A percentile compares a stretch with the other conserved stretches of the same genome.
Evolutionary conservation across 2,888 invertebrate genomes (phyloP).

Genomic region (Cancer borealis): DNA sequence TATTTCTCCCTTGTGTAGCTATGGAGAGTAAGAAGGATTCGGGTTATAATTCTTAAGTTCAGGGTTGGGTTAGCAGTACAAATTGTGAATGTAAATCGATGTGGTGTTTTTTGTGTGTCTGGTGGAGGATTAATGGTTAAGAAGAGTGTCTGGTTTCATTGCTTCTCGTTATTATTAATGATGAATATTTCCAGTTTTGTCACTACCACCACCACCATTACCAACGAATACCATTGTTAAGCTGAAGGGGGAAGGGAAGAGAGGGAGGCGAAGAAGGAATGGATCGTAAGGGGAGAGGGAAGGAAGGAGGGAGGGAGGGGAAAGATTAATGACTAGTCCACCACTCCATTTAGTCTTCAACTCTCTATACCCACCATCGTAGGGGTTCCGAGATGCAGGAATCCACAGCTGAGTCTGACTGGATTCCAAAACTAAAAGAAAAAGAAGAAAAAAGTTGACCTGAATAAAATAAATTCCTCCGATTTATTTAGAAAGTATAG

Average conservation of each 20-base stretch:
- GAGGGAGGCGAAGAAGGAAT: background rate
- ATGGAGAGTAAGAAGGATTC: no score
- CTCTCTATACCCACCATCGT: background rate
- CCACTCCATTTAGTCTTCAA: background rate
- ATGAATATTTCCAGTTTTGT: background rate
- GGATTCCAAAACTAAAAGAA: no score
- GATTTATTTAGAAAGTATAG: no score
- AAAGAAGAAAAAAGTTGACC: no score
- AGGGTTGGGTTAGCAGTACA: no score
- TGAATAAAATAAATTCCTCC: no score
- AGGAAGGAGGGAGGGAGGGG: background rate
- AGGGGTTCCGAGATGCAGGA: background rate
- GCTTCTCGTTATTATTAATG: background rate
- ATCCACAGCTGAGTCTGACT: no score
- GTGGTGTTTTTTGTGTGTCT: background rate
- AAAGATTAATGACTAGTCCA: background rate
- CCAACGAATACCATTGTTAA: background rate
- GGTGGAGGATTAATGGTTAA: background rate
- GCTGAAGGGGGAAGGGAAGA: background rate
- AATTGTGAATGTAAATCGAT: background rate
- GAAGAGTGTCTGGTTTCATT: background rate
- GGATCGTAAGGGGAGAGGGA: background rate
- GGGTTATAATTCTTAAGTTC: background rate
- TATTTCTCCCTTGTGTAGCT: background rate
- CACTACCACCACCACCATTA: background rate